A percentile compares a stretch with the other conserved stretches of the same genome.
phyloP scores from a whole-genome alignment of 2,888 invertebrate genomes.

The Caenorhabditis imperialis region DNA sequence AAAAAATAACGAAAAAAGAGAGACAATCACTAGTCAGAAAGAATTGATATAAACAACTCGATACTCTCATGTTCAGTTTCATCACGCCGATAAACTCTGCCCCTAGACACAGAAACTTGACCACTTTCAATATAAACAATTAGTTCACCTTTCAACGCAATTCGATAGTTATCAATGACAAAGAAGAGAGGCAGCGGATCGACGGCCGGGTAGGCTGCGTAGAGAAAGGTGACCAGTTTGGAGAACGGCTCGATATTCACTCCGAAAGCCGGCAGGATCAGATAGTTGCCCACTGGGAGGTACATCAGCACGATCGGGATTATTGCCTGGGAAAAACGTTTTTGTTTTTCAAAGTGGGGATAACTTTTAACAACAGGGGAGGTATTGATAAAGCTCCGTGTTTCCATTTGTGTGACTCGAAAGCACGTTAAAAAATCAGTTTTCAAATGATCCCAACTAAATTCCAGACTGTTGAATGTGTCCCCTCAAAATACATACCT shows the following conservation, averaged over 20 bases:
- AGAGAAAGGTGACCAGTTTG: constrained; percentile 20
- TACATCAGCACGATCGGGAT: constrained; percentile 32
- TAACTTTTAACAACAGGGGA: too few relatives aligned
- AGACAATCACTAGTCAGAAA: too few relatives aligned
- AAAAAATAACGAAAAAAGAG: too few relatives aligned
- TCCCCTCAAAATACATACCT: constrained; percentile 11
- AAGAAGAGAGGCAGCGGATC: constrained; percentile 42
- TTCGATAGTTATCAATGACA: constrained; percentile 40
- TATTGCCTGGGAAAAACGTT: constrained; percentile 10
- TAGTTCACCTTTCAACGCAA: constrained; percentile 3
- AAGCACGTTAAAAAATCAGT: background rate
- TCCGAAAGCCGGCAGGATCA: constrained; percentile 29
- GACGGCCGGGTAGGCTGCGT: constrained; percentile 43
- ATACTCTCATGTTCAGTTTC: too few relatives aligned
- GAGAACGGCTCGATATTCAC: constrained; percentile 18
- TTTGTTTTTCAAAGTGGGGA: too few relatives aligned
- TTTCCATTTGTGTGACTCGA: background rate
- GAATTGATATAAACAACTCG: too few relatives aligned
- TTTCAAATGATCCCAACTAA: too few relatives aligned
- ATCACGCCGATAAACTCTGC: too few relatives aligned
- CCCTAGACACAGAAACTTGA: too few relatives aligned
- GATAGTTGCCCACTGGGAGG: constrained; percentile 22
- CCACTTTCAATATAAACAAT: too few relatives aligned
- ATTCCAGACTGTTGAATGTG: too few relatives aligned
- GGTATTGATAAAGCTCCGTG: too few relatives aligned